These are phyloP conservation scores for Coendou prehensilis DNA, from an alignment of 2,797 vertebrate species.

Conservation along the genomic window DNA sequence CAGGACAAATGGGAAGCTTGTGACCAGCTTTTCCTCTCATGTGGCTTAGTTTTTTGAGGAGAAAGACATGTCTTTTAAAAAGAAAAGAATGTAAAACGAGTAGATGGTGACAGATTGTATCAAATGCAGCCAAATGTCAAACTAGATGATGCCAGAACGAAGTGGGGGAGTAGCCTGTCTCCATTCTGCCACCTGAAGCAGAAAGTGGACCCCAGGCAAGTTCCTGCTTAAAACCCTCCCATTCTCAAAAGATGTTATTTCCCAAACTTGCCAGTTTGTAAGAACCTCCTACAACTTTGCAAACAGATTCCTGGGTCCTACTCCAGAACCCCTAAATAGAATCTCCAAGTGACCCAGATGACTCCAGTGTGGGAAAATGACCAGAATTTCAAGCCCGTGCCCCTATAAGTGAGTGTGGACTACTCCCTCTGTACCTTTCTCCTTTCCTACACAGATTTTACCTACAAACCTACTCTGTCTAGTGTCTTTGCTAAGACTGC, in stretches of 20 bases:
- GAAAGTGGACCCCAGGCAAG: background rate
- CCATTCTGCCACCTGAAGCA: background rate
- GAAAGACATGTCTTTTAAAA: constrained; percentile 1
- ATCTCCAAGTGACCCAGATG: background rate
- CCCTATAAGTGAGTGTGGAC: background rate
- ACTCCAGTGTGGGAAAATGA: background rate
- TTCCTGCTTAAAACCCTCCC: background rate
- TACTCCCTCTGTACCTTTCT: accelerated
- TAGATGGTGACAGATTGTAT: background rate
- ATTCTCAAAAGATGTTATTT: background rate
- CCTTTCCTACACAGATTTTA: background rate
- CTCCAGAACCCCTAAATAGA: background rate
- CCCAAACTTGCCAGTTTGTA: background rate
- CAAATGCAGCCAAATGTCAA: background rate
- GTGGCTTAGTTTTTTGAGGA: background rate
- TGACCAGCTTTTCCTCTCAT: background rate
- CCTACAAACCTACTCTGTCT: background rate
- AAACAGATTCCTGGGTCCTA: background rate
- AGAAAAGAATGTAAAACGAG: background rate
- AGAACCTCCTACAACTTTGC: background rate
- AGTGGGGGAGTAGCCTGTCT: background rate
- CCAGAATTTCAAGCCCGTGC: no score
- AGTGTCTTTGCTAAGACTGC: background rate
- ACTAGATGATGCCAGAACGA: background rate
- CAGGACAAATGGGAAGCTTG: constrained; percentile 12